Evolutionary conservation across 53 echinoderm and acorn worm genomes (phyloP).

Genomic region (Astropecten irregularis): DNA sequence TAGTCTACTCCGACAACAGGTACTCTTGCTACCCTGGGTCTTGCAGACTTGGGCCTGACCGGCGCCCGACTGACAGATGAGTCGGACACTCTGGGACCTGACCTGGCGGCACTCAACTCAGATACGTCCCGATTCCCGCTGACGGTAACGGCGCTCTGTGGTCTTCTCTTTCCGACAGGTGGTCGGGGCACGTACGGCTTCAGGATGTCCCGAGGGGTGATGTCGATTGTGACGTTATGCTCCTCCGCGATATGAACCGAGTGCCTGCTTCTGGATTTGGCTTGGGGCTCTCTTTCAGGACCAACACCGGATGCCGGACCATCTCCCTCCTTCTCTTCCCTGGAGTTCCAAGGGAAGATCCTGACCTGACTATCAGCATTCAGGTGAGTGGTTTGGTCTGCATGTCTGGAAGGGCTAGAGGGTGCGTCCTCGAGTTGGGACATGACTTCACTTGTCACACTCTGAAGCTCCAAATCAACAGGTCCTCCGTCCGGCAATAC

Average conservation of each 20-base stretch:
- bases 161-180: conserved; percentile 39
- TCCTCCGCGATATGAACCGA: conserved; percentile 70
- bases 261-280: conserved; percentile 25
- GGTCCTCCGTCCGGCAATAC: conserved; percentile 23
- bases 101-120: neutral
- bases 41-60: conserved; percentile 47
- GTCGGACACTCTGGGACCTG: neutral
- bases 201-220: conserved; percentile 26
- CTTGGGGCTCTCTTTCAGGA: neutral
- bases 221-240: conserved; percentile 62
- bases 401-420: conserved; percentile 2
- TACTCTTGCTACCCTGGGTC: conserved; percentile 21
- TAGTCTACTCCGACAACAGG: conserved; percentile 52
- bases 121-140: neutral
- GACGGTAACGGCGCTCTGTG: conserved; percentile 24
- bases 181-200: conserved; percentile 50
- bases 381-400: conserved; percentile 49
- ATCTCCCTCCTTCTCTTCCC: neutral
- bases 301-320: neutral
- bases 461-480: conserved; percentile 66
- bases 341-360: conserved; percentile 15
- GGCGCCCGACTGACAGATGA: neutral
- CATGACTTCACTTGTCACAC: conserved; percentile 69
- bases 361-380: neutral
- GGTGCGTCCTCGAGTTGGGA: conserved; percentile 6